These are phyloP conservation scores for Epinotia ramella DNA, from an alignment of 2,888 invertebrate genomes.

Conservation along the genomic window DNA sequence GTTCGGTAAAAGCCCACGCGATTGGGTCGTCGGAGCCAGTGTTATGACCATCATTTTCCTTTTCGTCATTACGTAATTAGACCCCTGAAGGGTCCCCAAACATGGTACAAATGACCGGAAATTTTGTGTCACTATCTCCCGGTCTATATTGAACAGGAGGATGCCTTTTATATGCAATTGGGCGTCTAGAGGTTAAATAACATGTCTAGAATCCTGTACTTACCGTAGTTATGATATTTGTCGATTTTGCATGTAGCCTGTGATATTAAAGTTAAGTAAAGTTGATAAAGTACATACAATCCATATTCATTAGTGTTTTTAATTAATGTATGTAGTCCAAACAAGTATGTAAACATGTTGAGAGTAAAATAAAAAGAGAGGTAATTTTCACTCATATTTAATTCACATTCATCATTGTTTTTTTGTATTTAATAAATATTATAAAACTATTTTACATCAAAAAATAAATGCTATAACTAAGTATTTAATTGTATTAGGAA, in stretches of 20 bases:
- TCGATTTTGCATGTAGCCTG: constrained; percentile 41
- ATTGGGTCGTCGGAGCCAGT: too few relatives aligned
- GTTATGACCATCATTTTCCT: too few relatives aligned
- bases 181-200: too few relatives aligned
- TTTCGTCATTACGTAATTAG: too few relatives aligned
- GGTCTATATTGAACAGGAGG: too few relatives aligned
- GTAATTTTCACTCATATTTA: not conserved
- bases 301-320: not conserved
- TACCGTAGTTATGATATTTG: not conserved
- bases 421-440: constrained; percentile 8
- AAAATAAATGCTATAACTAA: not conserved
- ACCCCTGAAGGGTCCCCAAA: too few relatives aligned
- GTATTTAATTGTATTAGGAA: constrained; percentile 17
- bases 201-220: not conserved
- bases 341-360: not conserved
- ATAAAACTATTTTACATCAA: not conserved
- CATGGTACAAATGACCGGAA: too few relatives aligned
- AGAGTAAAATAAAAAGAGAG: not conserved
- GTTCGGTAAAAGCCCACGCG: too few relatives aligned
- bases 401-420: constrained; percentile 18
- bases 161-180: too few relatives aligned
- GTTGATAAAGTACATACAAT: not conserved
- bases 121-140: too few relatives aligned
- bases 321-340: not conserved
- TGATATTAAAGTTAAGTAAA: constrained; percentile 29